phyloP scores from a whole-genome alignment of 37 sponge, comb jelly and placozoan species.

The Geodia barretti region DNA sequence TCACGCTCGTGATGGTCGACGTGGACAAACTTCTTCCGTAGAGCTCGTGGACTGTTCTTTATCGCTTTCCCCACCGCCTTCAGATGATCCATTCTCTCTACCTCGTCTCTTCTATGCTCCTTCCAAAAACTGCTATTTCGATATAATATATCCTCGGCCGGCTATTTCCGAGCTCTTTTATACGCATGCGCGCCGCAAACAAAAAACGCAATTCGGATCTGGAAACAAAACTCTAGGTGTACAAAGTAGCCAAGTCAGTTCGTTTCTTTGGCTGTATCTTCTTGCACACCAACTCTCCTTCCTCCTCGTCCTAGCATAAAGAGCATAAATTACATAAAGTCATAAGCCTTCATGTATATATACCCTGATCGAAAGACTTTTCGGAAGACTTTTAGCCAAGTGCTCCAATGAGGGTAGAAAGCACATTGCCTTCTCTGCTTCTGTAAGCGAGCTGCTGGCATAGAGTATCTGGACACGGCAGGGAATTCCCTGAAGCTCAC shows the following conservation, averaged over 20 bases:
- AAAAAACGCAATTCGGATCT: too few species aligned
- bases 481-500: slow-evolving; percentile 33
- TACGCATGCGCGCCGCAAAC: too few species aligned
- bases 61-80: slow-evolving; percentile 67
- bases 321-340: neutral
- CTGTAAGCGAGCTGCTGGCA: neutral
- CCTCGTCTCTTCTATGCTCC: too few species aligned
- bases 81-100: slow-evolving; percentile 57
- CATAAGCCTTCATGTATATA: neutral
- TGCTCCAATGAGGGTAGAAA: slow-evolving; percentile 30
- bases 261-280: slow-evolving; percentile 22
- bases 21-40: slow-evolving; percentile 60
- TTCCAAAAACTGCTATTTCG: too few species aligned
- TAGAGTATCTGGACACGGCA: slow-evolving; percentile 31
- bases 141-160: too few species aligned
- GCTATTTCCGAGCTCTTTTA: too few species aligned
- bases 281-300: slow-evolving; percentile 15
- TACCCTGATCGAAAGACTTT: slow-evolving; percentile 7
- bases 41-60: slow-evolving; percentile 66
- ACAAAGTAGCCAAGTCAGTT: slow-evolving; percentile 32
- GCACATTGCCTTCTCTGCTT: slow-evolving; percentile 13
- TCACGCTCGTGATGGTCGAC: neutral
- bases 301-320: slow-evolving; percentile 1
- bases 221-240: slow-evolving; percentile 30
- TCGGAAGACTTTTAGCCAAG: neutral